These are phyloP conservation scores for Myripristis jacobus DNA, from an alignment of 2,797 vertebrate species.

Conservation along the genomic window DNA sequence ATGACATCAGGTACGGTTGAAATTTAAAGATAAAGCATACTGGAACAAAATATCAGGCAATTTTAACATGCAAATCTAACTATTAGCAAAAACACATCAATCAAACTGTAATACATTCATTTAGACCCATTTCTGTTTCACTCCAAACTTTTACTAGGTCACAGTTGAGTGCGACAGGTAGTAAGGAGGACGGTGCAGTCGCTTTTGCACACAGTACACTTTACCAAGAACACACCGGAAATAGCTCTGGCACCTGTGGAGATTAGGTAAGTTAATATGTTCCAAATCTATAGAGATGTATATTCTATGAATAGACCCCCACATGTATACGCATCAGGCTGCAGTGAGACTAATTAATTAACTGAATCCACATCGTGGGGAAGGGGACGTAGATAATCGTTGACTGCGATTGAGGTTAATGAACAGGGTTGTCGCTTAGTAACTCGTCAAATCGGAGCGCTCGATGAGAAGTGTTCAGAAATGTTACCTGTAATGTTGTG, in stretches of 20 bases:
- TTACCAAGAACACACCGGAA: slow-evolving; percentile 24
- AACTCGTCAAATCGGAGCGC: slow-evolving; percentile 25
- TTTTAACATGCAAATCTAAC: no score
- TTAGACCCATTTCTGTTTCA: background rate
- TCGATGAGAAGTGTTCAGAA: no score
- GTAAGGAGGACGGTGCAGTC: slow-evolving; percentile 34
- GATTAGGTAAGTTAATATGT: slow-evolving; percentile 64
- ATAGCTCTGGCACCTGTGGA: slow-evolving; percentile 63
- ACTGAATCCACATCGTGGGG: slow-evolving; percentile 32
- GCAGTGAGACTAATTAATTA: slow-evolving; percentile 61
- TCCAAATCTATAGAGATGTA: slow-evolving; percentile 64
- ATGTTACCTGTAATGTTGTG: slow-evolving; percentile 3
- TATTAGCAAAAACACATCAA: no score
- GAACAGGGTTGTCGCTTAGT: slow-evolving; percentile 17
- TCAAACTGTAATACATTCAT: background rate
- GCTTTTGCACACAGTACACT: slow-evolving; percentile 3
- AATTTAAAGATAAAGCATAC: no score
- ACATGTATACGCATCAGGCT: slow-evolving; percentile 48
- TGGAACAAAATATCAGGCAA: no score
- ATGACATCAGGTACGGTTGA: no score
- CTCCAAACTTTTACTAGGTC: slow-evolving; percentile 50
- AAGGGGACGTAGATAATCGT: slow-evolving; percentile 29
- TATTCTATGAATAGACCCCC: slow-evolving; percentile 65
- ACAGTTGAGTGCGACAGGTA: slow-evolving; percentile 42
- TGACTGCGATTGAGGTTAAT: slow-evolving; percentile 64